phyloP scores from a whole-genome alignment of 2,888 invertebrate species.

The Papilio demoleus region DNA sequence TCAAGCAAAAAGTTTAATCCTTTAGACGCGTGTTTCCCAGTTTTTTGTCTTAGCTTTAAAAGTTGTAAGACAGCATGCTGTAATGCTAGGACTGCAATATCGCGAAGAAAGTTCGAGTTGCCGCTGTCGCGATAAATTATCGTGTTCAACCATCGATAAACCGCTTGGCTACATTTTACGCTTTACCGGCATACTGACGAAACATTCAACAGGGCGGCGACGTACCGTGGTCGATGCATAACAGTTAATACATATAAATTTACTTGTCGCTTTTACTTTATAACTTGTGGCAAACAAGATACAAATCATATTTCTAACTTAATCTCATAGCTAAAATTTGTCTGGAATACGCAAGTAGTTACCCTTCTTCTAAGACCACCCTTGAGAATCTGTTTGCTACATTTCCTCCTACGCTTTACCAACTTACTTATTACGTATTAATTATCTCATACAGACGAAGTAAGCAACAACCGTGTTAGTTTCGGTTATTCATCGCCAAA shows the following conservation, averaged over 20 bases:
- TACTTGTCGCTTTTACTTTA: too few species aligned
- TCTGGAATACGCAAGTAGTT: slow-evolving; percentile 25
- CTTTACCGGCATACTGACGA: too few species aligned
- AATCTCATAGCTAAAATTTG: slow-evolving; percentile 23
- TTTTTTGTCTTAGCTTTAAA: not conserved
- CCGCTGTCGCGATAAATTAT: too few species aligned
- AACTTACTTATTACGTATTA: slow-evolving; percentile 40
- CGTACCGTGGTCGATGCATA: too few species aligned
- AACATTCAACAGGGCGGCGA: too few species aligned
- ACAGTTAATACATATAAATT: not conserved
- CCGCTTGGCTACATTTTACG: too few species aligned
- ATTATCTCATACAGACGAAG: slow-evolving; percentile 35
- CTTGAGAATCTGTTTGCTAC: slow-evolving; percentile 33
- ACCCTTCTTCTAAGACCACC: slow-evolving; percentile 30
- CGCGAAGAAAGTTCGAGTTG: too few species aligned
- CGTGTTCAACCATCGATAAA: too few species aligned
- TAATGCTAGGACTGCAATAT: too few species aligned
- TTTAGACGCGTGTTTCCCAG: not conserved
- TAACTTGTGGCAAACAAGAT: not conserved
- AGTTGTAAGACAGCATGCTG: too few species aligned
- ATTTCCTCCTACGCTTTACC: slow-evolving; percentile 34
- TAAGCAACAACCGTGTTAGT: slow-evolving; percentile 29
- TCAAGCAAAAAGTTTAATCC: too few species aligned
- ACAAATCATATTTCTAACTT: slow-evolving; percentile 7
- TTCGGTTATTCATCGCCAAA: slow-evolving; percentile 27